Evolutionary conservation across 2,797 vertebrate species (phyloP).

Genomic region (Characodon lateralis): DNA sequence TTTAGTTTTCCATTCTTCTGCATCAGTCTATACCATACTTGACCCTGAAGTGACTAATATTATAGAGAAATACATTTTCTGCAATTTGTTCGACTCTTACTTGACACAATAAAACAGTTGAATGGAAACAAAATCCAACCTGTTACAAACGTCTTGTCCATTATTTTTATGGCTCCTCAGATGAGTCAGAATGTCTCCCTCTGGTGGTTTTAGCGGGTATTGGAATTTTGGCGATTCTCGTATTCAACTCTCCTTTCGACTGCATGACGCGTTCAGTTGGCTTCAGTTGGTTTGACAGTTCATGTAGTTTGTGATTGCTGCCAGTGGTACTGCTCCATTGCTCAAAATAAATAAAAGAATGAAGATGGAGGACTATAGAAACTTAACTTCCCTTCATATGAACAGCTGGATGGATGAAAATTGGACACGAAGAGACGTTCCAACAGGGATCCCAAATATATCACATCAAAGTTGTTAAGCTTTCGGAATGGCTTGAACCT

Average conservation of each 20-base stretch:
- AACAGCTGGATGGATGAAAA: too few species aligned
- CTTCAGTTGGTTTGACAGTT: not conserved
- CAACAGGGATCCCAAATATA: too few species aligned
- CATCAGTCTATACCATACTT: not conserved
- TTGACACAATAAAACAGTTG: not conserved
- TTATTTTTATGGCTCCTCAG: not conserved
- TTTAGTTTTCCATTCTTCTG: not conserved
- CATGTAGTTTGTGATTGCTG: not conserved
- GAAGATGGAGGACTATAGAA: too few species aligned
- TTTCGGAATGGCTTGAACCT: too few species aligned
- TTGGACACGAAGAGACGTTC: too few species aligned
- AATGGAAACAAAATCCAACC: not conserved
- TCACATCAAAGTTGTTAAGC: too few species aligned
- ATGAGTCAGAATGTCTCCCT: not conserved
- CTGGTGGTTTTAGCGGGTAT: not conserved
- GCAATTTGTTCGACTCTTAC: not conserved
- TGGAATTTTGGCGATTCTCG: too few species aligned
- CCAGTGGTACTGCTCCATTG: too few species aligned
- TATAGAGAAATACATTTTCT: not conserved
- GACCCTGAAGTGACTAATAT: not conserved
- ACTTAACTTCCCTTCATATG: too few species aligned
- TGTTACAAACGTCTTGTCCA: too few species aligned
- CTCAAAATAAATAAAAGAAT: too few species aligned
- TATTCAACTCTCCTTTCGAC: not conserved
- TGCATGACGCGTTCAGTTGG: not conserved